Conservation (phyloP, 2,113 vertebrate genomes). For the Nothoprocta perdicaria region DNA sequence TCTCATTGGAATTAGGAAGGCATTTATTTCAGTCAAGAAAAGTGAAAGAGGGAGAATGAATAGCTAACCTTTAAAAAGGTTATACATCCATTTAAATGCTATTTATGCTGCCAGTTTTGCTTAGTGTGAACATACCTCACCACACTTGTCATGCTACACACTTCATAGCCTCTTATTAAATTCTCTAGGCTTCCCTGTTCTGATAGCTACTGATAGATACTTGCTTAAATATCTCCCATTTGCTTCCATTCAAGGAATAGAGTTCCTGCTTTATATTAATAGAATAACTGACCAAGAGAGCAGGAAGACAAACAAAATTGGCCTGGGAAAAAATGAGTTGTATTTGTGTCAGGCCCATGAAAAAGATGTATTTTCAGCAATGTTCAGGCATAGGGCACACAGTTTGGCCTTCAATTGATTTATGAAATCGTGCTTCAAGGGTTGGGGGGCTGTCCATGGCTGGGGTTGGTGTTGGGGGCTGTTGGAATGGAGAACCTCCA, state of each 20-base stretch:
- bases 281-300: background rate
- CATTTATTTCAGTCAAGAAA: slow-evolving; percentile 54
- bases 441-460: too few species aligned
- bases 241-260: background rate
- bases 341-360: background rate
- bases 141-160: background rate
- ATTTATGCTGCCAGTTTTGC: slow-evolving; percentile 47
- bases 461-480: too few species aligned
- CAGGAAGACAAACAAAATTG: slow-evolving; percentile 10
- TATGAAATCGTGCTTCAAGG: background rate
- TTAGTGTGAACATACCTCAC: slow-evolving; percentile 41
- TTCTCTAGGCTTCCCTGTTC: background rate
- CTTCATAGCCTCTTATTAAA: slow-evolving; percentile 17
- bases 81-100: slow-evolving; percentile 61
- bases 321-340: background rate
- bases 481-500: too few species aligned
- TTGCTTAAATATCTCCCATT: background rate
- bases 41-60: slow-evolving; percentile 35
- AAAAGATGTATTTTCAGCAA: background rate
- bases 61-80: slow-evolving; percentile 67
- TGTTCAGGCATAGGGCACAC: background rate
- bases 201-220: background rate
- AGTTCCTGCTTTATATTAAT: background rate
- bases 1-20: slow-evolving; percentile 13
- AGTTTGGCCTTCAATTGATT: background rate